phyloP scores from a whole-genome alignment of 2,113 vertebrate species.

The Rhinoderma darwinii region DNA sequence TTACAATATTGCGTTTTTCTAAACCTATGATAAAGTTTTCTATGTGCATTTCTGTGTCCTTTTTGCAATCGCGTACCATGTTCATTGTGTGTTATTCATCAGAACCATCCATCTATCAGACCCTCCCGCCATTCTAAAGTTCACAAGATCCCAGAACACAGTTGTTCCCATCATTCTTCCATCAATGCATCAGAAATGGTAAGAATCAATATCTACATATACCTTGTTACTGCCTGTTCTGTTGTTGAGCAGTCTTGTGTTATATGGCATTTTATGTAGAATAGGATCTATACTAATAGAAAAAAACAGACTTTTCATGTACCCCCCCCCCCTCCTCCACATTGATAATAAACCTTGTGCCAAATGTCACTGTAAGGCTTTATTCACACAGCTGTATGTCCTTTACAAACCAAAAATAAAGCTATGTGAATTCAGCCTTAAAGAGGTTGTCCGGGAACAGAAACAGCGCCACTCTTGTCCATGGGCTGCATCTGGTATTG shows the following conservation, averaged over 20 bases:
- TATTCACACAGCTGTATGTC: too few species aligned
- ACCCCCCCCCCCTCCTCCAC: not conserved
- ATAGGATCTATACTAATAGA: not conserved
- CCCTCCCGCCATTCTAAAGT: conserved; percentile 84
- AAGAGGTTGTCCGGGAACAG: too few species aligned
- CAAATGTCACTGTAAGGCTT: not conserved
- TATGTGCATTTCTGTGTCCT: conserved; percentile 24
- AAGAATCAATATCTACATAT: conserved; percentile 62
- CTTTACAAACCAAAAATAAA: too few species aligned
- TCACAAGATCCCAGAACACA: conserved; percentile 90
- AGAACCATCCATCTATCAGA: conserved; percentile 85
- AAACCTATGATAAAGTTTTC: not conserved
- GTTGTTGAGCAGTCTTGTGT: not conserved
- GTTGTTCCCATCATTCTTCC: conserved; percentile 86
- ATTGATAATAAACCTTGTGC: too few species aligned
- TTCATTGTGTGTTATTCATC: conserved; percentile 85
- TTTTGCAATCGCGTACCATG: conserved; percentile 47
- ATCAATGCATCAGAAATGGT: conserved; percentile 80
- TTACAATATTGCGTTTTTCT: not conserved
- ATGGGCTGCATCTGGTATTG: too few species aligned
- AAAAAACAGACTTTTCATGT: not conserved
- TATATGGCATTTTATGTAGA: not conserved
- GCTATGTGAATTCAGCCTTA: too few species aligned
- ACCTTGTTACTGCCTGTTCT: conserved; percentile 61
- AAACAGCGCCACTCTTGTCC: too few species aligned